Base-by-base conservation (phyloP, 2,113 vertebrate genomes). In the Laterallus jamaicensis region DNA sequence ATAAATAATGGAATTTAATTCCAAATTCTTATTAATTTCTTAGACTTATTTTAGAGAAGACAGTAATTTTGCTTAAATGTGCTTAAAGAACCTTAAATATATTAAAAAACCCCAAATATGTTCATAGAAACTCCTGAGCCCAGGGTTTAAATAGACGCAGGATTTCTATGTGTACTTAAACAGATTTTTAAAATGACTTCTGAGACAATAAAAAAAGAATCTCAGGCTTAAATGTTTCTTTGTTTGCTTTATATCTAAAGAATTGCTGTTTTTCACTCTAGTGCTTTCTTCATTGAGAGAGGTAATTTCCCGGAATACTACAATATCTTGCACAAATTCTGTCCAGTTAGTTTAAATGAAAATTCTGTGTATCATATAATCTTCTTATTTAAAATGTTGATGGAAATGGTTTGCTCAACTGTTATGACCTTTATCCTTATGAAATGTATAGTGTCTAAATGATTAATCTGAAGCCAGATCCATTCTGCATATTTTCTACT, bases 341-440 rank as follows among this genome's bases (percentile, higher is more conserved):
- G 52, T 49, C 39, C 62, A 21, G 50, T 70, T 37, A 92, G 78
- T 93, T 92, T 80, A 91, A 91, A 92, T 93, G 54, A 92, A 95
- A 95, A 95, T 86, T 91, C 32, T 42, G 7, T 29, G 62, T 82
- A 86, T 95, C 86, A 13, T 56, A 40, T 92, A 84, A 90, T 94
- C 86, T 62, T 90, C 82, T 77, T 86, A 87, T 77, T 93, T 91
- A 91, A 93, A 97, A 92, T 88, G 81, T 80, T 95, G 93, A 97
- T 92, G 76, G 95, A 97, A 97, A 95, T 49, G 70, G 91, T 63
- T 88, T 96, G 79, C 88, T 97, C 86, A 96, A 78, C 96, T 97
- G 88, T 95, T 94, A 81, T 96, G 90, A 94, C 91, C 91, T 97
- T 88, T 92, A 91, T 93, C 91, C 88, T 96, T 95, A 91, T 90